These are phyloP conservation scores for Volucella inanis DNA, from an alignment of 2,888 invertebrate genomes.

Conservation along the genomic window DNA sequence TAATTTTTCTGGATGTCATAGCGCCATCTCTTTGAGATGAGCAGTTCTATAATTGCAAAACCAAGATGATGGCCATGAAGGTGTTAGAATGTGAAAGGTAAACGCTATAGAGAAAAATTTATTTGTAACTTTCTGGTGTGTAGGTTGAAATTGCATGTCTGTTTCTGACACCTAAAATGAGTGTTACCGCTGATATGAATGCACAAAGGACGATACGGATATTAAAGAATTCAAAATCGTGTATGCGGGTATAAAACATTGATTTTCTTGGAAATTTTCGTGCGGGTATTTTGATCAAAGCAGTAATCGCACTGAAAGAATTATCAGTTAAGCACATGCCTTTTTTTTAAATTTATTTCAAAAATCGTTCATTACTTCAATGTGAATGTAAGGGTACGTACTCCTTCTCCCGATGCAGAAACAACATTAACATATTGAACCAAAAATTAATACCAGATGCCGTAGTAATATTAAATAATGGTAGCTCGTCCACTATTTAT, in stretches of 20 bases:
- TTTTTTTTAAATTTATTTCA: too few species aligned
- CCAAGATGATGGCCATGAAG: not conserved
- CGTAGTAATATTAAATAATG: not conserved
- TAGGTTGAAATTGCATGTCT: conserved; percentile 1
- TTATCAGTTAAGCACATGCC: too few species aligned
- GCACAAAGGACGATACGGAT: conserved; percentile 9
- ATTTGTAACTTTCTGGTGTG: conserved; percentile 17
- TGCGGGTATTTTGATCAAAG: not conserved
- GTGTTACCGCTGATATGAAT: conserved; percentile 1
- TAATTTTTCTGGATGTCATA: conserved; percentile 42
- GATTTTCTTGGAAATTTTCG: not conserved
- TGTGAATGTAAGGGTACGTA: too few species aligned
- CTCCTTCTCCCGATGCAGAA: too few species aligned
- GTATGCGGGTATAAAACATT: not conserved
- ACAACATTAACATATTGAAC: too few species aligned
- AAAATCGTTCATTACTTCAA: too few species aligned
- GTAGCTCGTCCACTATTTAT: not conserved
- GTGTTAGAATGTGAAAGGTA: conserved; percentile 2
- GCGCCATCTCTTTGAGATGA: conserved; percentile 15
- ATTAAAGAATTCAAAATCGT: not conserved
- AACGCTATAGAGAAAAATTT: not conserved
- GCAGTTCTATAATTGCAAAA: not conserved
- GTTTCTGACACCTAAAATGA: conserved; percentile 29
- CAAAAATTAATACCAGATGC: too few species aligned
- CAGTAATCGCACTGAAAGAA: too few species aligned